Evolutionary conservation across 2,797 vertebrate genomes (phyloP).

Genomic region (Phrynocephalus vlangalii): DNA sequence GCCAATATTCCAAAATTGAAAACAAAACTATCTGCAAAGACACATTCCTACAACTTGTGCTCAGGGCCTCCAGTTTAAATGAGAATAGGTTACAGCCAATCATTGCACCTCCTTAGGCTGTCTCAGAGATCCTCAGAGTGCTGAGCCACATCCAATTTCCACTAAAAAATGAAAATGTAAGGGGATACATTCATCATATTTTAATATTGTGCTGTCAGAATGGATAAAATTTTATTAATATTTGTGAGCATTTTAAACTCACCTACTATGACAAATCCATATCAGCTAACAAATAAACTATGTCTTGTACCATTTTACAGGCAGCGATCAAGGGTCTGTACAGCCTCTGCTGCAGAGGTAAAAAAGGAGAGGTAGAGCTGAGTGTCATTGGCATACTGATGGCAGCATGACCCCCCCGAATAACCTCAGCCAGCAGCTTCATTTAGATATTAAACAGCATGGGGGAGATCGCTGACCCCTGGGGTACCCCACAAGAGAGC

Average conservation of each 20-base stretch:
- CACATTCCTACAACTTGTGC: constrained; percentile 20
- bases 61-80: neutral
- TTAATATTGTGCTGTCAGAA: neutral
- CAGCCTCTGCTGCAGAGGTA: too few relatives aligned
- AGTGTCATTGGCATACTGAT: too few relatives aligned
- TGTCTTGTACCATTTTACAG: too few relatives aligned
- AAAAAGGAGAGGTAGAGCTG: too few relatives aligned
- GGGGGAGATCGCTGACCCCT: too few relatives aligned
- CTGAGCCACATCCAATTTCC: neutral
- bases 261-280: neutral
- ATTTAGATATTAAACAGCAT: too few relatives aligned
- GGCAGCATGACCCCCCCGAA: too few relatives aligned
- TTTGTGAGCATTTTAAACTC: neutral
- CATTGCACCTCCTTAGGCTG: neutral
- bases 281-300: neutral
- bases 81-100: neutral
- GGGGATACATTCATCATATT: neutral
- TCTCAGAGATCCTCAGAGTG: neutral
- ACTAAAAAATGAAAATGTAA: neutral
- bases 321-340: too few relatives aligned
- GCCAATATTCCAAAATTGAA: constrained; percentile 71
- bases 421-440: too few relatives aligned
- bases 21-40: constrained; percentile 41
- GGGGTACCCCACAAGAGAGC: too few relatives aligned
- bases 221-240: neutral